phyloP scores from a whole-genome alignment of 2,113 vertebrate genomes.

The Mirza zaza region DNA sequence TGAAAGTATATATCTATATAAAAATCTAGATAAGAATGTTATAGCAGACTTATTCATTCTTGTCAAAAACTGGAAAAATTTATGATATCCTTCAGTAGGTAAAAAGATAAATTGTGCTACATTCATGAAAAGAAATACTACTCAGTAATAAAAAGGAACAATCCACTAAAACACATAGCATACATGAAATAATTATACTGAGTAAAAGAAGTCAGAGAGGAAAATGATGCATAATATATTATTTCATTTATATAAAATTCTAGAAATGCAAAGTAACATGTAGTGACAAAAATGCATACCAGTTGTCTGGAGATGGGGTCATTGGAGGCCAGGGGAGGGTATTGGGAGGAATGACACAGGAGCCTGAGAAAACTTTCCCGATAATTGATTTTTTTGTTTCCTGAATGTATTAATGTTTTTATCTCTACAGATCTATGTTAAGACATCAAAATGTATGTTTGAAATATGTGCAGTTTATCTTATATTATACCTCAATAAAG shows the following conservation, averaged over 20 bases:
- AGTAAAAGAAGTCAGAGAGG: neutral
- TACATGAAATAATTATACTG: neutral
- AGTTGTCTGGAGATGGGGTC: neutral
- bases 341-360: neutral
- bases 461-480: neutral
- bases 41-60: neutral
- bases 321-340: neutral
- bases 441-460: neutral
- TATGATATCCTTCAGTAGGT: neutral
- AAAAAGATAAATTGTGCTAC: neutral
- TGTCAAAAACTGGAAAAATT: neutral
- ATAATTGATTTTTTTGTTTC: neutral
- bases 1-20: neutral
- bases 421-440: neutral
- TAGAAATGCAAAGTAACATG: neutral
- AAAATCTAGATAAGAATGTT: neutral
- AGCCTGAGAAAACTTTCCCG: neutral
- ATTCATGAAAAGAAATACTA: neutral
- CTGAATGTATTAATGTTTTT: neutral
- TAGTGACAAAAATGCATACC: neutral
- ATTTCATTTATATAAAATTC: neutral
- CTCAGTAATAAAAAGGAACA: neutral
- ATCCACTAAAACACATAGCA: neutral
- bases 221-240: neutral
- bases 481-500: neutral